Evolutionary conservation across 2,888 invertebrate genomes (phyloP).

Genomic region (Aphodius sticticus): DNA sequence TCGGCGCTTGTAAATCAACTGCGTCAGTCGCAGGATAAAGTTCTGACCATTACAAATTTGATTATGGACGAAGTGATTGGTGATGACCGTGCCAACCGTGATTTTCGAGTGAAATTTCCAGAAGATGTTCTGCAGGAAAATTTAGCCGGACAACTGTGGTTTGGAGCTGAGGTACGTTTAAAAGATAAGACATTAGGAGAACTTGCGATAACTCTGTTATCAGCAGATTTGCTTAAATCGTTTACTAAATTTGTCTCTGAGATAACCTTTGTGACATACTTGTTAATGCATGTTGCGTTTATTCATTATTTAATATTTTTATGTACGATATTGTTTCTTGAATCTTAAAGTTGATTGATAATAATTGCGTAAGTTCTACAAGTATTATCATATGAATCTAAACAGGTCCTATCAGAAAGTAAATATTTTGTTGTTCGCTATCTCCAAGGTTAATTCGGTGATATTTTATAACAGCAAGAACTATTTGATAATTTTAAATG

Average conservation of each 20-base stretch:
- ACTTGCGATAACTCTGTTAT: neutral
- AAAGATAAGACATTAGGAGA: neutral
- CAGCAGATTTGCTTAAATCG: neutral
- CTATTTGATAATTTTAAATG: too few species aligned
- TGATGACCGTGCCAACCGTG: constrained; percentile 87
- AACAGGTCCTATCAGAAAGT: too few species aligned
- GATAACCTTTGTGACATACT: neutral
- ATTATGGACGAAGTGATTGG: constrained; percentile 94
- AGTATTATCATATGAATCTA: neutral
- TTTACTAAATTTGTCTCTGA: neutral
- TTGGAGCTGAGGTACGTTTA: constrained; percentile 89
- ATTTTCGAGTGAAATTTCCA: constrained; percentile 97
- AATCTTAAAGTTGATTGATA: too few species aligned
- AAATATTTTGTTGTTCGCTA: neutral
- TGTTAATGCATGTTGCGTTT: neutral
- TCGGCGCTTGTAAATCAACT: constrained; percentile 94
- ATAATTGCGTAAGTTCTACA: neutral
- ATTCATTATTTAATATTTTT: neutral
- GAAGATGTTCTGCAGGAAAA: constrained; percentile 99
- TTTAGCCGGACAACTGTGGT: constrained; percentile 98
- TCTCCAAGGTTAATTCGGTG: neutral
- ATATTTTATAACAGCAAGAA: neutral
- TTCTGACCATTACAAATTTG: constrained; percentile 90
- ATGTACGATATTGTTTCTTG: neutral
- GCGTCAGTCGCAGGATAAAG: constrained; percentile 91